Evolutionary conservation across 2,113 vertebrate species (phyloP), one percentile per base, ranked within the genome.

Genomic region (Chrysemys picta): DNA sequence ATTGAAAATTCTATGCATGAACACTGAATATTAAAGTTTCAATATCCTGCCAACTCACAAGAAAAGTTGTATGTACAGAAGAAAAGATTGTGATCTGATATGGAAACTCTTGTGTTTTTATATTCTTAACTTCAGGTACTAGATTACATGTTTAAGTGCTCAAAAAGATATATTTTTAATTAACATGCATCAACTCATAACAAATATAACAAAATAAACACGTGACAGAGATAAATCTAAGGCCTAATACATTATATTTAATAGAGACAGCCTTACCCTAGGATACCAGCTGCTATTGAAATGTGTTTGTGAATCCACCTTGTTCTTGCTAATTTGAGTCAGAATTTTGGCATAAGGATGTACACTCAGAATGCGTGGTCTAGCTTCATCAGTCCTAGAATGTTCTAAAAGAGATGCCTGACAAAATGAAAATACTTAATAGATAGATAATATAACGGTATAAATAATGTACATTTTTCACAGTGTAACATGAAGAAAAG

Each of bases 341-440:
- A 99, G 95, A 91, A 99, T 98, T 97, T 99, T 98, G 93, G 98
- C 97, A 76, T 97, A 98, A 69, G 98, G 98, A 94, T 99, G 97
- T 93, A 98, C 92, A 91, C 98, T 99, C 91, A 99, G 98, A 91
- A 98, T 93, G 8, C 98, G 98, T 17, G 98, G 98, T 82, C 96
- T 98, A 10, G 98, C 95, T 8, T 95, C 90, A 65, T 98, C 93
- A 22, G 94, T 98, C 69, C 98, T 97, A 12, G 98, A 99, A 96
- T 98, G 97, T 75, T 95, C 91, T 91, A 99, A 82, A 49, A 99
- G 94, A 84, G 96, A 98, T 7, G 90, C 93, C 99, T 99, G 97
- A 38, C 12, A 94, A 94, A 84, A 97, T 9, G 12, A 93, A 82
- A 91, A 80, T 6, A 95, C 3, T 80, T 12, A 27, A 56, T 80